Evolutionary conservation across 2,797 vertebrate species (phyloP).

Genomic region (Pseudochaenichthys georgianus): DNA sequence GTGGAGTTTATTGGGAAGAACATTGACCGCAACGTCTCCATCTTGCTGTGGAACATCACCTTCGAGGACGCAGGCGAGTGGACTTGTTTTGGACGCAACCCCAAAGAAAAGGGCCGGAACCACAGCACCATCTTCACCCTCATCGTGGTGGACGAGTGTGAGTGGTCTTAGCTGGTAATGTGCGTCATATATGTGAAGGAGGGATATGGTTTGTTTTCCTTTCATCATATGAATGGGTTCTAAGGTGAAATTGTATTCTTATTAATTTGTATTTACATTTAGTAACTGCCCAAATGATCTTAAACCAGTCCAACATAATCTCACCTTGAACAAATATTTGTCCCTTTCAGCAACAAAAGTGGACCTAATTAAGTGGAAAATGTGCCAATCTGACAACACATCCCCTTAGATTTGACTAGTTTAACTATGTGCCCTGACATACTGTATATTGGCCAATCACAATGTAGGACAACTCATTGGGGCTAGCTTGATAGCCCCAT

Average conservation of each 20-base stretch:
- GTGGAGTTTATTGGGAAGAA: constrained; percentile 88
- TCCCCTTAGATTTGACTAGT: not conserved
- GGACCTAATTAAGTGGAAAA: not conserved
- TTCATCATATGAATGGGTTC: not conserved
- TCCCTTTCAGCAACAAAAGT: constrained; percentile 3
- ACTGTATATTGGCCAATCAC: constrained; percentile 12
- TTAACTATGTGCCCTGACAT: not conserved
- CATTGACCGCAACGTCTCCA: constrained; percentile 89
- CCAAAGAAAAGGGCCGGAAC: constrained; percentile 88
- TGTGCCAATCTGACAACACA: constrained; percentile 5
- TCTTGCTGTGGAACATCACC: constrained; percentile 89
- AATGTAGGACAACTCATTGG: constrained; percentile 19
- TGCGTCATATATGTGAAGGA: not conserved
- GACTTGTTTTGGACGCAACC: constrained; percentile 92
- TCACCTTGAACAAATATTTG: not conserved
- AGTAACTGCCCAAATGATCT: not conserved
- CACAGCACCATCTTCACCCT: constrained; percentile 90
- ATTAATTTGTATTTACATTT: not conserved
- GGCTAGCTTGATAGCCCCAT: constrained; percentile 1
- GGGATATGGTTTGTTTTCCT: not conserved
- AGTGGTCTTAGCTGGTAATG: constrained; percentile 64
- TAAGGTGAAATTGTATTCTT: not conserved
- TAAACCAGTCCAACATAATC: not conserved
- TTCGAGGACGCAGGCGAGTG: constrained; percentile 92
- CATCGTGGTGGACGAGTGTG: constrained; percentile 91